Base-by-base conservation (phyloP, 1,140 invertebrate genomes). In the Schmidtea mediterranea region DNA sequence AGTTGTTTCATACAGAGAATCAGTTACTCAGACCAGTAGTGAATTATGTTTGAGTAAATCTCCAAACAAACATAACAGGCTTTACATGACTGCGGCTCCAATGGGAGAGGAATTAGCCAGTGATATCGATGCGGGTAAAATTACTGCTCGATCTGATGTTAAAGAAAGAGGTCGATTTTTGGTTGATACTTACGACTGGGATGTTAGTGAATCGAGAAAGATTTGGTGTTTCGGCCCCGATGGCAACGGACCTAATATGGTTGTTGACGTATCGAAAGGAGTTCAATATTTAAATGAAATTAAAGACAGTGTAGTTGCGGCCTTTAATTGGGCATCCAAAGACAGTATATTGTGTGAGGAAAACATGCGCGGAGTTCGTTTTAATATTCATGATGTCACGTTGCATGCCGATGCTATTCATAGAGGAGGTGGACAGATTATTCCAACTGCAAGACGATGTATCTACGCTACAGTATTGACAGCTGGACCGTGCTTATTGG, bases 151-250 rank as follows among this genome's bases (percentile, higher is more conserved):
- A 67, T 86, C 94, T 65, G 92, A 98, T 62, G 80, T 90, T 69
- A 98, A 97, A 71, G 74, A 76, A 23, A 78, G 89, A 62, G 87
- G 81, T 43, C 77, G 83, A 68, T 83, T 83, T 60, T 70, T 98
- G 50, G 74, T 73, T 52, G 90, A 97, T 51, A 89, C 89, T 56
- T 95, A 87, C 68, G 81, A 87, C 48, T 94, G 87, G 61, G 92
- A 98, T 70, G 74, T 90, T 13, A 90, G 82, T 36, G 92, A 98
- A 69, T 86, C 82, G 24, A 78, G 90, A 69, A 98, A 98, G 71
- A 95, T 98, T 72, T 98, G 92, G 92, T 84, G 83, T 67, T 98
- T 98, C 69, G 92, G 92, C 51, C 92, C 92, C 55, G 92, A 98
- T 60, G 83, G 82, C 49, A 92, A 81, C 57, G 92, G 92, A 43